These are phyloP conservation scores for Falcunculus frontatus DNA, from an alignment of 2,113 vertebrate species.

Conservation along the genomic window DNA sequence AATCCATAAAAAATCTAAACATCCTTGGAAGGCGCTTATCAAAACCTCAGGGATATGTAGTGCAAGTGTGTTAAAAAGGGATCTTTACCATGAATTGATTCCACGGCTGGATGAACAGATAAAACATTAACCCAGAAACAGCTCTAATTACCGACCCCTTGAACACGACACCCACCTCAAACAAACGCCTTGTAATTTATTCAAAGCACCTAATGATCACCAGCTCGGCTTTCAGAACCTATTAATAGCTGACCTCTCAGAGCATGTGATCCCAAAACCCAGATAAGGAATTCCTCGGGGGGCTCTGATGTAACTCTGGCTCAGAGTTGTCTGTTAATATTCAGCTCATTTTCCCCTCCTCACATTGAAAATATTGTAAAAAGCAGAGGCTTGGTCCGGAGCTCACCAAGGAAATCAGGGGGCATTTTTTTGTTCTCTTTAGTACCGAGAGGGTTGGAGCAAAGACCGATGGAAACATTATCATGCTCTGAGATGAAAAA, in stretches of 20 bases:
- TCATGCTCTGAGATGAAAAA: neutral
- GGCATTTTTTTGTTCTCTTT: neutral
- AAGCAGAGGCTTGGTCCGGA: neutral
- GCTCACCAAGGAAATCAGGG: neutral
- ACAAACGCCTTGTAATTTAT: neutral
- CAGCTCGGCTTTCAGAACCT: neutral
- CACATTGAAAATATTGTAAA: neutral
- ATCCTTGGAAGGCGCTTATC: neutral
- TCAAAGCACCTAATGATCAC: neutral
- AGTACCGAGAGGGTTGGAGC: neutral
- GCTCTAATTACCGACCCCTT: neutral
- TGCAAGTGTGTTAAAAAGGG: neutral
- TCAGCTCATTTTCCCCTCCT: neutral
- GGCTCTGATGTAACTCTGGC: neutral
- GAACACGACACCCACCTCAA: neutral
- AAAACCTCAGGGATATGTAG: neutral
- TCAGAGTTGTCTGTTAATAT: neutral
- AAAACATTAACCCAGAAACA: neutral
- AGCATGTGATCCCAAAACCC: neutral
- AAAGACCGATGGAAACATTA: neutral
- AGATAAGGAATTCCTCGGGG: neutral
- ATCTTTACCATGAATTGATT: neutral
- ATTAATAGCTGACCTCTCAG: neutral
- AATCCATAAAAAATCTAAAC: neutral
- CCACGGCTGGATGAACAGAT: neutral